Evolutionary conservation across 2,797 vertebrate species (phyloP).

Genomic region (Esox masquinongy): DNA sequence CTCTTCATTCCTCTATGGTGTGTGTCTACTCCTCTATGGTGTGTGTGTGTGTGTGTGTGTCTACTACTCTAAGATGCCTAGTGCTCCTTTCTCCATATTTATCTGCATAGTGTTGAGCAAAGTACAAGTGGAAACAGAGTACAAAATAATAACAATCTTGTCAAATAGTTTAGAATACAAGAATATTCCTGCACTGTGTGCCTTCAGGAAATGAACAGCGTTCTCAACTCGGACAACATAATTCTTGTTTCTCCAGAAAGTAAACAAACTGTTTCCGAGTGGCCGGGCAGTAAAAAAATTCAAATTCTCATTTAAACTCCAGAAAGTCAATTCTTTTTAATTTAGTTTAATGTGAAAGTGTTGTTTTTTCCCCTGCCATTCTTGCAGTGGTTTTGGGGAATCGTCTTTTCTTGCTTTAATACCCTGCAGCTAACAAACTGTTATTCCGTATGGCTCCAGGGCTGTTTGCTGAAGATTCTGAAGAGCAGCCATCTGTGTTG

Average conservation of each 20-base stretch:
- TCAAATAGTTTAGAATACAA: neutral
- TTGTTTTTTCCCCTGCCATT: neutral
- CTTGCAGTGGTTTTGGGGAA: neutral
- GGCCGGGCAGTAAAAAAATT: neutral
- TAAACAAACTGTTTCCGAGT: neutral
- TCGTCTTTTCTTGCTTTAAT: neutral
- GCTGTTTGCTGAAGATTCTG: neutral
- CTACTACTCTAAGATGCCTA: neutral
- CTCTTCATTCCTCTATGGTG: neutral
- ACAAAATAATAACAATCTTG: neutral
- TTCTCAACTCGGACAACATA: neutral
- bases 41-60: neutral
- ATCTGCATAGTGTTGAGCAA: neutral
- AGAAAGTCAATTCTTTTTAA: neutral
- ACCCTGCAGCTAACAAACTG: neutral
- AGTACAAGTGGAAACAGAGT: neutral
- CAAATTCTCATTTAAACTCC: neutral
- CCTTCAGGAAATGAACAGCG: neutral
- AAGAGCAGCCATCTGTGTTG: neutral
- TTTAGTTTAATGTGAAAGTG: neutral
- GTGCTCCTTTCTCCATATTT: neutral
- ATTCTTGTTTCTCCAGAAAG: neutral
- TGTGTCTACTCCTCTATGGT: no score
- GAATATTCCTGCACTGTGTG: neutral
- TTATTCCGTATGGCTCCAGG: neutral